Evolutionary conservation across 2,113 vertebrate genomes (phyloP).

Genomic region (Scopus umbretta): DNA sequence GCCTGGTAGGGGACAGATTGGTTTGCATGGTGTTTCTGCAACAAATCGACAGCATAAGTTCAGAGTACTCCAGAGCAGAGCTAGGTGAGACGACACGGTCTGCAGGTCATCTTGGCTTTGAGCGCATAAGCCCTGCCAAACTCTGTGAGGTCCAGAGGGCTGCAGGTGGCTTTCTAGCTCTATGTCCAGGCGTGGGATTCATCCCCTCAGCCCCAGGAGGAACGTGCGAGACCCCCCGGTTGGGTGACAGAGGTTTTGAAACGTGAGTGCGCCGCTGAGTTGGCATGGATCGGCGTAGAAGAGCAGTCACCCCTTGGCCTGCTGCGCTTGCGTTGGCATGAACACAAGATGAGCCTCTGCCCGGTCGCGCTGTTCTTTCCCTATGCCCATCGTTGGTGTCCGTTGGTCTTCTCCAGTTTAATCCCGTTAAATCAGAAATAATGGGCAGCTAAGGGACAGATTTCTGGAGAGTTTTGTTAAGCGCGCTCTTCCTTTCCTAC

Average conservation of each 20-base stretch:
- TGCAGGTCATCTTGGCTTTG: neutral
- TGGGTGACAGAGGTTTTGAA: neutral
- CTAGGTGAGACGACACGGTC: no score
- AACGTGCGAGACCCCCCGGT: fast-evolving
- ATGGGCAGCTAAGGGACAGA: neutral
- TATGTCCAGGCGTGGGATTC: neutral
- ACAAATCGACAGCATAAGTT: fast-evolving
- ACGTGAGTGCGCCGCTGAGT: fast-evolving
- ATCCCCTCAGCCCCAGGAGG: neutral
- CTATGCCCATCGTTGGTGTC: fast-evolving
- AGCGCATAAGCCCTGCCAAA: neutral
- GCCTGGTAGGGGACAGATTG: neutral
- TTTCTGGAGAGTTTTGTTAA: neutral
- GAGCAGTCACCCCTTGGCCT: neutral
- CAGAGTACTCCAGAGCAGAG: neutral
- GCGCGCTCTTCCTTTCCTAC: neutral
- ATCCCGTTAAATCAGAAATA: neutral
- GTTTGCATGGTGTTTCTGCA: fast-evolving
- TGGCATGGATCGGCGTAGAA: neutral
- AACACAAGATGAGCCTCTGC: neutral
- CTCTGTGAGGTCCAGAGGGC: neutral
- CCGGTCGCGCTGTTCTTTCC: neutral
- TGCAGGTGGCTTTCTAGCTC: neutral
- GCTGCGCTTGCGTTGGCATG: neutral
- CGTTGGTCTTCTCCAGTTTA: neutral